Evolutionary conservation across 2,797 vertebrate species (phyloP), one percentile per base, ranked within the genome.

Genomic region (Pelochelys cantorii): DNA sequence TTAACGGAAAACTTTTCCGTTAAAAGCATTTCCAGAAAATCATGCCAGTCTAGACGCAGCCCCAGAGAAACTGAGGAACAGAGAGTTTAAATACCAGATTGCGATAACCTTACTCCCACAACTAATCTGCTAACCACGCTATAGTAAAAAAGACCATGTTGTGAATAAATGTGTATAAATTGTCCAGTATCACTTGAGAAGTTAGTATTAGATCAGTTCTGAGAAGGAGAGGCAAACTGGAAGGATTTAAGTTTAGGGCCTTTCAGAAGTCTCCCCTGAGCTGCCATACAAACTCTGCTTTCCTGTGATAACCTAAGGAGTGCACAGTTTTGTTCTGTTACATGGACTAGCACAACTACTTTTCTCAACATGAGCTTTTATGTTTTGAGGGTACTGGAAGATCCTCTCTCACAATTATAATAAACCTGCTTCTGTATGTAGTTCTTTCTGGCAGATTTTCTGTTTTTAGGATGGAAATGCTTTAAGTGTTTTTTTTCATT

Each of bases 401-500:
- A 9, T 34, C 31, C n/a, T 18, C 18, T n/a, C 31, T 65, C 65
- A 68, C 9, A 34, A 34, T 20, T 68, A 68, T 68, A 68, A 68
- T 18, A 68, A 48, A 11, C 53, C 17, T 78, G 2, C n/a, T 57
- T 34, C n/a, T 37, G 22, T 59, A 75, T 68, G 31, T 10, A 82
- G 29, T 10, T 57, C 68, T 79, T 42, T 14, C n/a, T 0, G 0
- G 17, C 74, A 80, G 29, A 65, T 4, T 48, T 87, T 71, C 62
- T 81, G 12, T 29, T 85, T 90, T 85, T 83, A 9, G 3, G 92
- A 3, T 81, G 82, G 42, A 93, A 56, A 94, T n/a, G 53, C 71
- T 93, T 88, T 48, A 93, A 34, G 83, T 91, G 42, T 75, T 96
- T 93, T 95, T 93, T 90, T 95, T 84, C 65, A 20, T n/a, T 1